Base-by-base conservation (phyloP, 2,113 vertebrate species). In the Phodopus roborovskii region DNA sequence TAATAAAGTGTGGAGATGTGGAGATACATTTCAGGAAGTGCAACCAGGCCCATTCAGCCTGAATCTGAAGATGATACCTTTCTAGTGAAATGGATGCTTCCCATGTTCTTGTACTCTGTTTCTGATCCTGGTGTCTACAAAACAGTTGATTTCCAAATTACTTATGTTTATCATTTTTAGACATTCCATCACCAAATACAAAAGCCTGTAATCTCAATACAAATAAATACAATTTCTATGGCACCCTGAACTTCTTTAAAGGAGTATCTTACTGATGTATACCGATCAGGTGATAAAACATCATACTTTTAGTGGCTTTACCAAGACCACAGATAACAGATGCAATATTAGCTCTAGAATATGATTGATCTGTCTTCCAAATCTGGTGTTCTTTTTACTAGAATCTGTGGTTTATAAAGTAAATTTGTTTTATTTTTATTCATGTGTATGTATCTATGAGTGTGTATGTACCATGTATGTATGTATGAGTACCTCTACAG, bases 91-190 rank as follows among this genome's bases (percentile, higher is more conserved):
- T 50, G 7, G 17, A 4, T 82, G 87, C 39, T 92, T 50, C 79
- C 30, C 13, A 58, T 91, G 77, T 83, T 94, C 22, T 30, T 78
- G 4, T 74, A 92, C 16, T 30, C 28, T 91, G 56, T 78, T 92
- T 5, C 50, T 74, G 7, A 58, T 20, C 1, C 33, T 48, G 48
- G 48, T 60, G 62, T 66, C 53, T 60, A 90, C 5, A 53, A 71
- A 62, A 93, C 64, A 45, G 10, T 77, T 92, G 71, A 30, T 19
- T 87, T 94, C n/a, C 30, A 83, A 83, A 83, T 87, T 74, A 79
- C 20, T 64, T 90, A 53, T 90, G 60, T 71, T 85, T 95, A 24
- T 91, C 64, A 62, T 68, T 17, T 74, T 82, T 53, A 68, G 62
- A 1, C 70, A 79, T 93, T 75, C 68, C 11, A 71, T 92, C 28